Evolutionary conservation across 2,797 vertebrate species (phyloP).

Genomic region (Leucoraja ocellata): DNA sequence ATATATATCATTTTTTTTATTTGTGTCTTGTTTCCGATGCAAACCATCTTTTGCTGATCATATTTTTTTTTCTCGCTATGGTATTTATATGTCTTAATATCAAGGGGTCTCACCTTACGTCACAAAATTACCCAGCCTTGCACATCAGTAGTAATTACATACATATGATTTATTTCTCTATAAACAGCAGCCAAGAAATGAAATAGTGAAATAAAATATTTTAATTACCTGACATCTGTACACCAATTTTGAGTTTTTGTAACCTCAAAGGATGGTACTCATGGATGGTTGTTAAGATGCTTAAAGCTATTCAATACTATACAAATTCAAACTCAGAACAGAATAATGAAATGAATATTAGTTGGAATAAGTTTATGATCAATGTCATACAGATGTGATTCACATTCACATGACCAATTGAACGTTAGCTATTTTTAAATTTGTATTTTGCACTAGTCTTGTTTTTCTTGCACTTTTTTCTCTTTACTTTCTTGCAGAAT

Average conservation of each 20-base stretch:
- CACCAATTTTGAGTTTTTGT: background rate
- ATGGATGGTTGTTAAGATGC: background rate
- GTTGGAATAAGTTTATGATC: background rate
- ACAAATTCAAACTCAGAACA: background rate
- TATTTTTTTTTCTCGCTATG: no score
- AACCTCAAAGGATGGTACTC: background rate
- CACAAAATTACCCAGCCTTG: background rate
- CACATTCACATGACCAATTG: background rate
- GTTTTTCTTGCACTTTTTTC: no score
- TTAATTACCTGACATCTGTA: background rate
- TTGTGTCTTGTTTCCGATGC: background rate
- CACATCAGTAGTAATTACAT: background rate
- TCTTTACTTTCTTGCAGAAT: no score
- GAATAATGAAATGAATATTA: conserved; percentile 11
- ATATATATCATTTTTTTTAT: background rate
- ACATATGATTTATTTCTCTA: background rate
- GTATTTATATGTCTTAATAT: background rate
- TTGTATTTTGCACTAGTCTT: no score
- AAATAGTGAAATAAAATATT: background rate
- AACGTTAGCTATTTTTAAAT: no score
- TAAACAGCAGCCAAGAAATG: background rate
- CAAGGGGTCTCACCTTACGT: background rate
- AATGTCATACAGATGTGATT: background rate
- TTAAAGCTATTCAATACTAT: background rate
- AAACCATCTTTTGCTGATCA: background rate